Evolutionary conservation across 2,888 invertebrate species (phyloP).

Genomic region (Tetranychus piercei): DNA sequence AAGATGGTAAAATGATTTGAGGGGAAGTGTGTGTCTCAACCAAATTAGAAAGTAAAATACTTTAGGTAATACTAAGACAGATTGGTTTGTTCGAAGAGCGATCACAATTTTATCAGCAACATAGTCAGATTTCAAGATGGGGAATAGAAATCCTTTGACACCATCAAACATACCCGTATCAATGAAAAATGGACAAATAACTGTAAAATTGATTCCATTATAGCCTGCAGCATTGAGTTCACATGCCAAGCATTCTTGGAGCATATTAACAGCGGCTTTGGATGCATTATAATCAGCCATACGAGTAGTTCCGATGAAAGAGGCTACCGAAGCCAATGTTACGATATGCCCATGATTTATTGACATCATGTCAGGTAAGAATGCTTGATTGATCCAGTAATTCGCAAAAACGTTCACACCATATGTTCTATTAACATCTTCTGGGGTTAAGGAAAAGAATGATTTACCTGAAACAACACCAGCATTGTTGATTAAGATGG

Average conservation of each 20-base stretch:
- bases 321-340: constrained; percentile 76
- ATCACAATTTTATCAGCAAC: constrained; percentile 64
- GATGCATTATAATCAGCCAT: constrained; percentile 82
- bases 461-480: constrained; percentile 65
- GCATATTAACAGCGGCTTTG: constrained; percentile 81
- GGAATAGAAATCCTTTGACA: constrained; percentile 49
- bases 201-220: constrained; percentile 58
- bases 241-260: constrained; percentile 49
- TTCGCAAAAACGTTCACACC: constrained; percentile 69
- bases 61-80: constrained; percentile 57
- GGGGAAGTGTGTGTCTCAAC: constrained; percentile 40
- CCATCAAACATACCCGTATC: constrained; percentile 93
- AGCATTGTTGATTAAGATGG: constrained; percentile 76
- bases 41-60: constrained; percentile 47
- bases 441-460: constrained; percentile 63
- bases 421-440: constrained; percentile 41
- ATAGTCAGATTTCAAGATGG: constrained; percentile 58
- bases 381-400: constrained; percentile 66
- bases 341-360: constrained; percentile 76
- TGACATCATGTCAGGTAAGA: constrained; percentile 73
- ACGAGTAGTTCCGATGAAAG: constrained; percentile 54
- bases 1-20: too few species aligned
- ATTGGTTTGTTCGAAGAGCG: constrained; percentile 55
- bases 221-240: constrained; percentile 40
- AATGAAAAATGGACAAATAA: constrained; percentile 83